phyloP scores from a whole-genome alignment of 2,113 vertebrate genomes.

The Dinomys branickii region DNA sequence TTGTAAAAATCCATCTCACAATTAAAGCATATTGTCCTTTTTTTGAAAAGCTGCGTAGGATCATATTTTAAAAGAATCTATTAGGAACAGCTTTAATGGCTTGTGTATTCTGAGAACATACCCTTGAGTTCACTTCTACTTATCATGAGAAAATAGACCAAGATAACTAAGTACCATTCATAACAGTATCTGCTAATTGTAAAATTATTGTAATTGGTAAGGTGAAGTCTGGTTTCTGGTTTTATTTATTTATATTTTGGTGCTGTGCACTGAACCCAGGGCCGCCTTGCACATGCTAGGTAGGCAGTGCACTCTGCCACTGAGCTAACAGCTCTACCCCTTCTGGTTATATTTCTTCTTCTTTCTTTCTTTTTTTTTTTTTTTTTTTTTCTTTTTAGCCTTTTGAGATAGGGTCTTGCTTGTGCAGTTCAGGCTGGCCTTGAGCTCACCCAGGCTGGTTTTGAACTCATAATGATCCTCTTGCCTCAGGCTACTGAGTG shows the following conservation, averaged over 20 bases:
- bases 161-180: constrained; percentile 64
- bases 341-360: background rate
- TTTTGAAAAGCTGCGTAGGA: constrained; percentile 68
- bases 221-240: constrained; percentile 43
- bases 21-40: constrained; percentile 81
- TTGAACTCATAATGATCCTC: no score
- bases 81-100: constrained; percentile 75
- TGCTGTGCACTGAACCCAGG: background rate
- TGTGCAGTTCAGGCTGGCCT: no score
- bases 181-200: constrained; percentile 49
- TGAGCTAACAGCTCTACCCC: background rate
- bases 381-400: no score
- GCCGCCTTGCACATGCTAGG: background rate
- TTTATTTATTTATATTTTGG: background rate
- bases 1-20: constrained; percentile 82
- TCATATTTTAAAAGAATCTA: constrained; percentile 84
- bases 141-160: constrained; percentile 32
- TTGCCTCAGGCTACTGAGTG: no score
- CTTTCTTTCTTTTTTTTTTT: no score
- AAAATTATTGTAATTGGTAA: constrained; percentile 61
- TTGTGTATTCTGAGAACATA: constrained; percentile 77
- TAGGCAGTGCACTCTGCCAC: background rate
- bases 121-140: constrained; percentile 76
- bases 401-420: no score
- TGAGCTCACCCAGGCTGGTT: no score